These are phyloP conservation scores for Corythornis cristatus DNA, from an alignment of 2,113 vertebrate species.

Conservation along the genomic window DNA sequence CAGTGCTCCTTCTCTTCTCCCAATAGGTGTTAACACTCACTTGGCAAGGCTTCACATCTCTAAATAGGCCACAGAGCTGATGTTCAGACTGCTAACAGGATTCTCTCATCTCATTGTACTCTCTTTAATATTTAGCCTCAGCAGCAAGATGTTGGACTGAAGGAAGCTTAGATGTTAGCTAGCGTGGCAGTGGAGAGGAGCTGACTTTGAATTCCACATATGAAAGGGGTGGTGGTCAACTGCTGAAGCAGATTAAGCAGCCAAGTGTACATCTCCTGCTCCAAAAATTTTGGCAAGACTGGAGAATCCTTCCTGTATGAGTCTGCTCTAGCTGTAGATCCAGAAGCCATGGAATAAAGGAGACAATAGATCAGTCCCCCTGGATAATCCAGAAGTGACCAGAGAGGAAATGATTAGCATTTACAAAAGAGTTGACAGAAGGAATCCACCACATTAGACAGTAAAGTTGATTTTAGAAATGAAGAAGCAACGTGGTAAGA, in stretches of 20 bases:
- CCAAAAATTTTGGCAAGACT: neutral
- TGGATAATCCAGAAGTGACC: neutral
- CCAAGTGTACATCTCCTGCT: neutral
- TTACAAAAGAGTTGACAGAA: neutral
- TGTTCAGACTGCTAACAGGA: neutral
- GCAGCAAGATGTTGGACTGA: neutral
- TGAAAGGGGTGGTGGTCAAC: neutral
- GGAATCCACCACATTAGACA: neutral
- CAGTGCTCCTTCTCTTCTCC: neutral
- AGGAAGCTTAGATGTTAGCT: neutral
- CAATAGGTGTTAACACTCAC: accelerated
- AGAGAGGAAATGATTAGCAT: neutral
- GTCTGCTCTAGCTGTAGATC: neutral
- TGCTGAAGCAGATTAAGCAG: neutral
- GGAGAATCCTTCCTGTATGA: neutral
- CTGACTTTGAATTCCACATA: neutral
- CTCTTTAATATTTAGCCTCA: neutral
- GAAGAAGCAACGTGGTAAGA: neutral
- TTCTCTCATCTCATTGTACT: neutral
- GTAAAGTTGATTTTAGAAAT: neutral
- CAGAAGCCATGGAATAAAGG: neutral
- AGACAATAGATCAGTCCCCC: neutral
- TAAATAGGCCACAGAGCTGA: neutral
- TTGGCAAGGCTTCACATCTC: neutral
- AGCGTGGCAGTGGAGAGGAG: neutral